These are phyloP conservation scores for Tautogolabrus adspersus DNA, from an alignment of 2,113 vertebrate species.

Conservation along the genomic window DNA sequence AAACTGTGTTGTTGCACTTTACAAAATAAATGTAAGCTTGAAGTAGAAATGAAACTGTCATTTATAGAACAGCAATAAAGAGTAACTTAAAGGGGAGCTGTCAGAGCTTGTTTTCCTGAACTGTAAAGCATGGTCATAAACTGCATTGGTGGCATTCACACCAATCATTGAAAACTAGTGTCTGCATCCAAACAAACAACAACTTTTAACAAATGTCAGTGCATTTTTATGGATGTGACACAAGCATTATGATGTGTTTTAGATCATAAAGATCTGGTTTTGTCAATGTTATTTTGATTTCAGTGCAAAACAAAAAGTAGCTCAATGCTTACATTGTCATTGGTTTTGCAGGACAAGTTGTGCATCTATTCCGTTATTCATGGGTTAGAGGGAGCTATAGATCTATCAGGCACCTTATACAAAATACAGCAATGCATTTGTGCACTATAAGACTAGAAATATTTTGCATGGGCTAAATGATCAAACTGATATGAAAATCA, in stretches of 20 bases:
- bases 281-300: neutral
- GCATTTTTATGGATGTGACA: neutral
- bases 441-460: too few species aligned
- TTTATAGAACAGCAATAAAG: conserved; percentile 6
- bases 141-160: conserved; percentile 50
- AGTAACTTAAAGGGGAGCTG: conserved; percentile 7
- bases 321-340: too few species aligned
- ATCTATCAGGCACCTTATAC: too few species aligned
- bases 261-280: neutral
- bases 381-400: too few species aligned
- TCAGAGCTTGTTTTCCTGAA: conserved; percentile 11
- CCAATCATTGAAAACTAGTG: conserved; percentile 6
- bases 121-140: conserved; percentile 44
- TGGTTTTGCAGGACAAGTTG: too few species aligned
- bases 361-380: too few species aligned
- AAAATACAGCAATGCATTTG: too few species aligned
- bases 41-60: neutral
- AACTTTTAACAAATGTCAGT: neutral
- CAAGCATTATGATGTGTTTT: neutral
- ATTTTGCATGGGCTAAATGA: too few species aligned
- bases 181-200: conserved; percentile 12
- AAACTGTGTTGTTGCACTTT: neutral
- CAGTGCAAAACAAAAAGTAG: neutral
- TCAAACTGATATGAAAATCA: too few species aligned
- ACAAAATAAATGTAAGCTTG: neutral